These are phyloP conservation scores for Nannobrachium achirus DNA, from an alignment of 2,113 vertebrate genomes.

Conservation along the genomic window DNA sequence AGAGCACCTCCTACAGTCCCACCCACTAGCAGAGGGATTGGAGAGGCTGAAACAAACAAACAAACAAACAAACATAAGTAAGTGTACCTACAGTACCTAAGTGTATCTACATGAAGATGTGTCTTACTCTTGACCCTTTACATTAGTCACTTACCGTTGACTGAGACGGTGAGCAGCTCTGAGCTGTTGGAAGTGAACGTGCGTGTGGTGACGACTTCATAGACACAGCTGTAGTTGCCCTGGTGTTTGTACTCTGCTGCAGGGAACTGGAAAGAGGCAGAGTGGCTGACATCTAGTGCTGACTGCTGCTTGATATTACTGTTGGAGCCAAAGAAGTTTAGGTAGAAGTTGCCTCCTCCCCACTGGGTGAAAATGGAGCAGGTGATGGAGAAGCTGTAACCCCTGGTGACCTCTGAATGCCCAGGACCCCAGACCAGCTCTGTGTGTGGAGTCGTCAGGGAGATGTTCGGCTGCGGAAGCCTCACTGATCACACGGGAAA, in stretches of 20 bases:
- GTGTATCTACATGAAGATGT: too few species aligned
- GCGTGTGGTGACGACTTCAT: too few species aligned
- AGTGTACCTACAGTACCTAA: too few species aligned
- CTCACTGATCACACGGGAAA: not conserved
- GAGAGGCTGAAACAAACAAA: too few species aligned
- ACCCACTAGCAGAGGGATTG: not conserved
- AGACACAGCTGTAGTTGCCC: too few species aligned
- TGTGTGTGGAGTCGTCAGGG: not conserved
- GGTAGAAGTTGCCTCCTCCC: constrained; percentile 5
- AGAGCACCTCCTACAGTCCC: too few species aligned
- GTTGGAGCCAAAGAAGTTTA: not conserved
- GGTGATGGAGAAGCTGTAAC: constrained; percentile 22
- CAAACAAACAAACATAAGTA: not conserved
- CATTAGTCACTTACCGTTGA: not conserved
- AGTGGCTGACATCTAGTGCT: too few species aligned
- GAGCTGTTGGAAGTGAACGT: too few species aligned
- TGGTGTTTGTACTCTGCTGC: too few species aligned
- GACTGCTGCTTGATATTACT: not conserved
- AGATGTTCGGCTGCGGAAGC: constrained; percentile 9
- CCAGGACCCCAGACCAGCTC: too few species aligned
- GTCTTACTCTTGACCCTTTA: too few species aligned
- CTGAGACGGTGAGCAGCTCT: not conserved
- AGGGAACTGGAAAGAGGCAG: constrained; percentile 14
- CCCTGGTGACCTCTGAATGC: constrained; percentile 9
- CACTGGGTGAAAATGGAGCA: constrained; percentile 8